Evolutionary conservation across 2,113 vertebrate species (phyloP).

Genomic region (Rana temporaria): DNA sequence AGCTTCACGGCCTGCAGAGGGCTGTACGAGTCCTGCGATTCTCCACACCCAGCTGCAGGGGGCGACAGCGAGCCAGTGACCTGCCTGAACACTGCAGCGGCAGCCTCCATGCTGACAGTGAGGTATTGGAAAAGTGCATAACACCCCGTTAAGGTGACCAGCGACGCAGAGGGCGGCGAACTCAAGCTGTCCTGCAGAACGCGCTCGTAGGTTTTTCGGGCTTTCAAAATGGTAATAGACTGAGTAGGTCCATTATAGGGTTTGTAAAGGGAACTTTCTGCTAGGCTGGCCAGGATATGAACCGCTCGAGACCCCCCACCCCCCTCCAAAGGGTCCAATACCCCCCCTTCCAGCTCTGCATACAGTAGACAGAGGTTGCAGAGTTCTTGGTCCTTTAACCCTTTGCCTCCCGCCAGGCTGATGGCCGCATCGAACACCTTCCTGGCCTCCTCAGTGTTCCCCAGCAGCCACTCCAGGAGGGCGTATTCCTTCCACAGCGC

Average conservation of each 20-base stretch:
- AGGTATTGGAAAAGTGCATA: constrained; percentile 93
- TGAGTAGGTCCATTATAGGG: constrained; percentile 70
- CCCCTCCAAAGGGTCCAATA: constrained; percentile 45
- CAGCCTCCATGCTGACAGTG: constrained; percentile 84
- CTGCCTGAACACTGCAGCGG: constrained; percentile 73
- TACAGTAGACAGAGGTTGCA: constrained; percentile 88
- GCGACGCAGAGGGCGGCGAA: constrained; percentile 26
- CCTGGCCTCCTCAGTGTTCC: constrained; percentile 86
- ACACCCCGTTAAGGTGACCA: constrained; percentile 77
- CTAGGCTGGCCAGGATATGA: constrained; percentile 77
- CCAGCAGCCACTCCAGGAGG: constrained; percentile 92
- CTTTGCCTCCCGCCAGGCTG: constrained; percentile 67
- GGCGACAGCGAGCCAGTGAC: constrained; percentile 61
- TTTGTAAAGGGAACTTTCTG: constrained; percentile 71
- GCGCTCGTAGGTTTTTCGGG: constrained; percentile 84
- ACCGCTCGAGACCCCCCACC: constrained; percentile 71
- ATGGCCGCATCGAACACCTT: constrained; percentile 89
- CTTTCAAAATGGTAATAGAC: constrained; percentile 83
- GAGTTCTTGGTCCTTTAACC: constrained; percentile 70
- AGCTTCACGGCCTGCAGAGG: constrained; percentile 78
- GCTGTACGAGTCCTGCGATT: constrained; percentile 50
- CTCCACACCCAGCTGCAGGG: not conserved
- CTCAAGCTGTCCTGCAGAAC: constrained; percentile 68
- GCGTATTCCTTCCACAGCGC: constrained; percentile 89
- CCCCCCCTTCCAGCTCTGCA: constrained; percentile 85